Percentiles rank a stretch among this genome's conserved stretches.
Conservation (phyloP, 2,797 vertebrate species). For the Pteronotus mesoamericanus region DNA sequence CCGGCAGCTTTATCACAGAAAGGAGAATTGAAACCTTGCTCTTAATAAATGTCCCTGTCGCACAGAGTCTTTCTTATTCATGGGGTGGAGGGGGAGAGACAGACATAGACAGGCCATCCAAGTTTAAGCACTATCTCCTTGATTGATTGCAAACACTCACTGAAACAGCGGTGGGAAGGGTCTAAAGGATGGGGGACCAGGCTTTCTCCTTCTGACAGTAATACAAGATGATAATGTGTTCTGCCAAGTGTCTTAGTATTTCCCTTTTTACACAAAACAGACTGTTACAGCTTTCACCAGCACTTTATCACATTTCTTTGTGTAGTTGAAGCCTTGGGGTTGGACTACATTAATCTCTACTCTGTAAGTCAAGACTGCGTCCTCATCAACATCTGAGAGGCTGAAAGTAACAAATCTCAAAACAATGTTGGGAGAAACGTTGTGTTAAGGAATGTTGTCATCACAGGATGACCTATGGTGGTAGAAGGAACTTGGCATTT, state of each 20-base stretch:
- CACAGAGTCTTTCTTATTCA: not conserved
- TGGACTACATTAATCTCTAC: not conserved
- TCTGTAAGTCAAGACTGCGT: not conserved
- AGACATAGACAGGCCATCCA: not conserved
- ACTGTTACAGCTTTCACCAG: conserved; percentile 8
- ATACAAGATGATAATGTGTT: conserved; percentile 25
- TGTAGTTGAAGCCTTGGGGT: not conserved
- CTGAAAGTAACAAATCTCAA: not conserved
- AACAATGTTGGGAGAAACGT: not conserved
- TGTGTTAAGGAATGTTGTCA: not conserved
- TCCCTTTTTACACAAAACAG: not conserved
- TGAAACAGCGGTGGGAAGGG: not conserved
- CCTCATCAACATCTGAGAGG: not conserved
- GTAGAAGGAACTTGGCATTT: not conserved
- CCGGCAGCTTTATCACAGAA: conserved; percentile 14
- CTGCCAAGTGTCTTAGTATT: not conserved
- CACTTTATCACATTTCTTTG: conserved; percentile 30
- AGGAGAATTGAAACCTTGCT: conserved; percentile 9
- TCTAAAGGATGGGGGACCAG: not conserved
- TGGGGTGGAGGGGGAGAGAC: not conserved
- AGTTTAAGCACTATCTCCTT: conserved; percentile 2
- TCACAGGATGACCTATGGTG: not conserved
- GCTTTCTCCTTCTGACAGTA: not conserved
- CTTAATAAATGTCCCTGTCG: conserved; percentile 48
- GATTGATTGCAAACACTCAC: conserved; percentile 26